Base-by-base conservation (phyloP, 2,888 invertebrate genomes). In the Leptothorax acervorum region DNA sequence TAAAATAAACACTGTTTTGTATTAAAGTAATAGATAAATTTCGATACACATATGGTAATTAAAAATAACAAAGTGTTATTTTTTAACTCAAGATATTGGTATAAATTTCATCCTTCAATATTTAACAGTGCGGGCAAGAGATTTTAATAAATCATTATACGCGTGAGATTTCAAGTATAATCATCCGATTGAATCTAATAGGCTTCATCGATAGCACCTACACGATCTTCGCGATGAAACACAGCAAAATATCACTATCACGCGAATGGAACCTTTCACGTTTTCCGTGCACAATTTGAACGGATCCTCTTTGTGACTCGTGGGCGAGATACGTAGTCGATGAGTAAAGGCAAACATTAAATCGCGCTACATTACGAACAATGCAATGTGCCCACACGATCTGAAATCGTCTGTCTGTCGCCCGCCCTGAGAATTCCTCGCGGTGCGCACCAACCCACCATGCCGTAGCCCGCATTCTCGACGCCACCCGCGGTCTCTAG, bases 401-500 rank as follows among this genome's bases (percentile, higher is more conserved):
- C 81, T 81, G 84, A 84, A 84, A 81, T 84, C 73, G 63, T 79
- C 78, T 39, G 73, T 62, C 42, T 48, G 45, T 51, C 75, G n/a
- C 1, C 45, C 71, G 39, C 31, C 63, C 62, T 57, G 42, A 60
- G 31, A 74, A 60, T 62, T 71, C 65, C 60, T 55, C 51, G 51
- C 31, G 15, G 39, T 42, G 31, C 31, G 42, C 45, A 12, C 51
- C 60, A 74, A 53, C 65, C 45, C 45, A 60, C 55, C 39, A 23
- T 31, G 35, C 35, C 66, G 45, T 74, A 45, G 55, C 23, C 57
- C 71, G 82, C 83, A 84, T 87, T 87, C 82, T 76, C 65, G 76
- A 82, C 86, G 85, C 89, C 89, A 88, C 88, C 90, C 90, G 88
- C 89, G 83, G 87, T 39, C 85, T 71, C 63, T 45, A 35, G 86